Base-by-base conservation (phyloP, 2,797 vertebrate genomes). In the Alfaro cultratus region DNA sequence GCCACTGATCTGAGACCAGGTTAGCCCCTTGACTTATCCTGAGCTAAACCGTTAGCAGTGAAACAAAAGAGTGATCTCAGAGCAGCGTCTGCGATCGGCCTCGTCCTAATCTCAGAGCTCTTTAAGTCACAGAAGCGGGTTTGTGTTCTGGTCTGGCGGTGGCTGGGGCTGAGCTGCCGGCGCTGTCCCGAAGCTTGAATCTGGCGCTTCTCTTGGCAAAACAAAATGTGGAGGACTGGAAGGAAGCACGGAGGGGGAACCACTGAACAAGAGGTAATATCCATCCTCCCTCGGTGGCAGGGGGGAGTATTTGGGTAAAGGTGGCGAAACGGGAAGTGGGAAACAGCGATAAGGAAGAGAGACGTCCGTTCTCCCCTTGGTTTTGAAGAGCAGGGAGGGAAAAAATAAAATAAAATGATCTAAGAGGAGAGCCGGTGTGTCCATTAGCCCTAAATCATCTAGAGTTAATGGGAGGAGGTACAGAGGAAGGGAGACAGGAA, bases 111-210 rank as follows among this genome's bases (percentile, higher is more conserved):
- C 79, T 81, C 86, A 77, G 80, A 84, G 74, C 88, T 89, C 86
- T 87, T 85, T 89, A 51, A 75, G 91, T 94, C 91, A 93, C 93
- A 93, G 91, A 86, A 91, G 92, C 90, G 93, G 95, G 93, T 95
- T 88, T 84, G 86, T 74, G 70, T 83, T 85, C 86, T 88, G 89
- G 80, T 81, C 89, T 87, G 87, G 82, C n/a, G 76, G 79, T 71
- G 86, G 83, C 78, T 86, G 80, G 80, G 80, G 80, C 85, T 82
- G 83, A 85, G 80, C 84, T 82, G 83, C 84, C 87, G 53, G 83
- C 80, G 76, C 82, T 67, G 57, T 78, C 76, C 81, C 64, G 84
- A 84, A 80, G 86, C 88, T 74, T 51, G 87, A 80, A 67, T 81
- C 87, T 81, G 77, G 83, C 81, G 84, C 88, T 90, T 93, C 90